Conservation (phyloP, 2,113 vertebrate species). For the Pelobates fuscus region DNA sequence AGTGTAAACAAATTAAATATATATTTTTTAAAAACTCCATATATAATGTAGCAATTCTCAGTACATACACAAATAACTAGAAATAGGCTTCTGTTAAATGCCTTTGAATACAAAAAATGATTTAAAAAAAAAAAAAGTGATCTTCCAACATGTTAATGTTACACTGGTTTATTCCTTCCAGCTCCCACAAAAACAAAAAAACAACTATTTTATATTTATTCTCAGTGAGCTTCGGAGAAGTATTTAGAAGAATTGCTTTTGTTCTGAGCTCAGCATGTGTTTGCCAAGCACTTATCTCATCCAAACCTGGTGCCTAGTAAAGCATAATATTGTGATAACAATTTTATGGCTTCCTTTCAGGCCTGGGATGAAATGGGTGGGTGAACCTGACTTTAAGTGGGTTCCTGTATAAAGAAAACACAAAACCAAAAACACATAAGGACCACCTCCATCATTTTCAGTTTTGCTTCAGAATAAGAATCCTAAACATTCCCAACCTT, state of each 20-base stretch:
- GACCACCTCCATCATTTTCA: neutral
- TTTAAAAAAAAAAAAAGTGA: no score
- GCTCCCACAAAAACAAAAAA: conserved; percentile 33
- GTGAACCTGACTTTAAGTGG: conserved; percentile 14
- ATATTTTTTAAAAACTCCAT: no score
- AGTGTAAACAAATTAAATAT: no score
- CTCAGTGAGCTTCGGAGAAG: conserved; percentile 61
- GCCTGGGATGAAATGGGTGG: conserved; percentile 18
- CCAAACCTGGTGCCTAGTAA: conserved; percentile 27
- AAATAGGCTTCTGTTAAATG: no score
- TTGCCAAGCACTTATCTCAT: conserved; percentile 44
- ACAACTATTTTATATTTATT: conserved; percentile 57
- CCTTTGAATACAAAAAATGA: no score
- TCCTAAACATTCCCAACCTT: no score
- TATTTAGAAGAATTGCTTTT: conserved; percentile 38
- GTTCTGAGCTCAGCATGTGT: conserved; percentile 13
- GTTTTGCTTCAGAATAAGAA: neutral
- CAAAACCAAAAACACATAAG: conserved; percentile 26
- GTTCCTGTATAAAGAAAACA: conserved; percentile 15
- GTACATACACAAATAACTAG: no score
- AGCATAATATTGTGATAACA: conserved; percentile 41
- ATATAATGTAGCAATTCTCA: no score
- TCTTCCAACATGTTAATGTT: no score
- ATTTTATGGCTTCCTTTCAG: conserved; percentile 47
- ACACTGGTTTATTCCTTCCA: no score